phyloP scores from a whole-genome alignment of 2,113 vertebrate genomes.

The Podarcis raffonei region DNA sequence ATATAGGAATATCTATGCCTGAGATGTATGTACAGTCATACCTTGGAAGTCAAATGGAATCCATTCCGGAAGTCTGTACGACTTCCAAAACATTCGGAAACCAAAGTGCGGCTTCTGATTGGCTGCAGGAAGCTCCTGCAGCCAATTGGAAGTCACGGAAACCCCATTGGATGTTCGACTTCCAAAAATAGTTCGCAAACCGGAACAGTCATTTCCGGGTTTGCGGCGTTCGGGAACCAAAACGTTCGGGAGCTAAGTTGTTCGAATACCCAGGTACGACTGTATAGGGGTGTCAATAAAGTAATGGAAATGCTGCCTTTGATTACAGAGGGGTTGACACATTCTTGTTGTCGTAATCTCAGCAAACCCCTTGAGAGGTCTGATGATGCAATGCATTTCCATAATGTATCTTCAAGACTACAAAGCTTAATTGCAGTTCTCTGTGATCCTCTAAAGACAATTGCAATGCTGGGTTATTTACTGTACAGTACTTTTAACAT shows the following conservation, averaged over 20 bases:
- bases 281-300: not conserved
- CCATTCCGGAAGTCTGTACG: too few species aligned
- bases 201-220: too few species aligned
- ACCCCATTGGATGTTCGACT: too few species aligned
- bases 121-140: too few species aligned
- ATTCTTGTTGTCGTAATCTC: not conserved
- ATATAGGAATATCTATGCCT: not conserved
- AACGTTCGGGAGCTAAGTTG: too few species aligned
- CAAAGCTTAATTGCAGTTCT: slow-evolving; percentile 36
- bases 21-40: not conserved
- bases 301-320: not conserved
- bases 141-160: too few species aligned
- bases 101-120: too few species aligned
- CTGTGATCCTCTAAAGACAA: slow-evolving; percentile 18
- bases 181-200: too few species aligned
- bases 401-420: slow-evolving; percentile 34
- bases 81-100: too few species aligned
- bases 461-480: not conserved
- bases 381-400: slow-evolving; percentile 9
- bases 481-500: not conserved
- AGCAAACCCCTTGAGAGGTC: not conserved
- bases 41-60: too few species aligned
- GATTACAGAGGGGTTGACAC: not conserved
- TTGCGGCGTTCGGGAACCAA: too few species aligned
- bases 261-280: too few species aligned